phyloP scores from a whole-genome alignment of 2,797 vertebrate species.

The Euthynnus affinis region DNA sequence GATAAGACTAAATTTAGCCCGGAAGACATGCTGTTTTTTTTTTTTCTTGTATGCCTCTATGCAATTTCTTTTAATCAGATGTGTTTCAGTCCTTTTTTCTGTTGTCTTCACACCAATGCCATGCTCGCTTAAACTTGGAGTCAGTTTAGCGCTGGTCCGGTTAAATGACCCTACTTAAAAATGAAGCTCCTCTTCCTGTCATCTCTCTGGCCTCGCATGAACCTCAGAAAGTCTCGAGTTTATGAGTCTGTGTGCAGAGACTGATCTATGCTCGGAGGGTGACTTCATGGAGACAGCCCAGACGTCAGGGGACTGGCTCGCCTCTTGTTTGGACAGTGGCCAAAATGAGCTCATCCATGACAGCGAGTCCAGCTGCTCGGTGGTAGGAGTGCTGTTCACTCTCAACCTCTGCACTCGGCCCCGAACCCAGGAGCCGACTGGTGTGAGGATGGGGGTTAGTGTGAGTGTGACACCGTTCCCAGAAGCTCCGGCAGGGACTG shows the following conservation, averaged over 20 bases:
- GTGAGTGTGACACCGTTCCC: slow-evolving; percentile 66
- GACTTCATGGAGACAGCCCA: slow-evolving; percentile 72
- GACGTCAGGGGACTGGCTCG: slow-evolving; percentile 63
- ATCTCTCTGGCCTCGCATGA: slow-evolving; percentile 59
- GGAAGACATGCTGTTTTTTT: slow-evolving; percentile 11
- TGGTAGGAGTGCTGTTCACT: slow-evolving; percentile 54
- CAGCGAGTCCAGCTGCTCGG: slow-evolving; percentile 67
- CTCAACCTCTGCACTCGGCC: slow-evolving; percentile 62
- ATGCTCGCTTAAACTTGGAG: slow-evolving; percentile 32
- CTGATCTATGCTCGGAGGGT: slow-evolving; percentile 53
- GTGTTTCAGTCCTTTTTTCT: slow-evolving; percentile 6
- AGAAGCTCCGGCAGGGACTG: slow-evolving; percentile 69
- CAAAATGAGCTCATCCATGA: slow-evolving; percentile 84
- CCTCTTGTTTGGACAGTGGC: slow-evolving; percentile 66
- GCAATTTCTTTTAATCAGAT: slow-evolving; percentile 10
- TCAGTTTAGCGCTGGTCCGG: slow-evolving; percentile 32
- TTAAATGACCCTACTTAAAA: slow-evolving; percentile 11
- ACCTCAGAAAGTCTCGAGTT: slow-evolving; percentile 57
- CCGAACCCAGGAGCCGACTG: slow-evolving; percentile 48
- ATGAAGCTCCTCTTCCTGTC: slow-evolving; percentile 48
- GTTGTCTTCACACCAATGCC: neutral
- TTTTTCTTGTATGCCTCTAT: slow-evolving; percentile 2
- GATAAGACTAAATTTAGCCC: slow-evolving; percentile 63
- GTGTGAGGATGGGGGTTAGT: slow-evolving; percentile 36
- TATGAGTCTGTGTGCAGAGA: slow-evolving; percentile 45